A percentile compares a stretch with the other conserved stretches of the same genome.
Conservation (phyloP, 2,888 invertebrate genomes). For the Caradrina clavipalpis region DNA sequence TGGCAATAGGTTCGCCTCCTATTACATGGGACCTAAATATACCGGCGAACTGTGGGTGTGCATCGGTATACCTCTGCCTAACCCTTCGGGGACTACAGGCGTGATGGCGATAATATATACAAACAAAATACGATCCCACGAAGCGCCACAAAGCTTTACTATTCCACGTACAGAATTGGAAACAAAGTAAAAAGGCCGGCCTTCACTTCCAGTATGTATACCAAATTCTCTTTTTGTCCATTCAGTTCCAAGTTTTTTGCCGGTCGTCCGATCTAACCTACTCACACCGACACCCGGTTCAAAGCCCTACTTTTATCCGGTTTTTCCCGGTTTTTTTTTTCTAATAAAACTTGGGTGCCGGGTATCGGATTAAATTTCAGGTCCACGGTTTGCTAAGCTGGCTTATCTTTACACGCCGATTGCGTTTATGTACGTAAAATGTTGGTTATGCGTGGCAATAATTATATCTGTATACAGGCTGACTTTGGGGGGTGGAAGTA, state of each 20-base stretch:
- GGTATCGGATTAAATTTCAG: slow-evolving; percentile 38
- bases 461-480: too few species aligned
- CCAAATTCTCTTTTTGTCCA: slow-evolving; percentile 27
- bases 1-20: too few species aligned
- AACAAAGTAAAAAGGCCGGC: slow-evolving; percentile 10
- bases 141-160: slow-evolving; percentile 6
- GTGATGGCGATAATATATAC: too few species aligned
- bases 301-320: slow-evolving; percentile 25
- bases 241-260: slow-evolving; percentile 23
- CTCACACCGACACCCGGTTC: slow-evolving; percentile 13
- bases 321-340: slow-evolving; percentile 38
- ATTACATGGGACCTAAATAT: too few species aligned
- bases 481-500: too few species aligned
- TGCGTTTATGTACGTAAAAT: slow-evolving; percentile 13
- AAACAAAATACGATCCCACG: background rate
- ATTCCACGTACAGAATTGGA: slow-evolving; percentile 5
- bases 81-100: too few species aligned
- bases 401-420: slow-evolving; percentile 42
- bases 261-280: slow-evolving; percentile 17
- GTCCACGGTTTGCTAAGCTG: slow-evolving; percentile 18
- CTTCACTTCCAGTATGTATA: slow-evolving; percentile 4
- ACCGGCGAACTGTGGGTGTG: too few species aligned
- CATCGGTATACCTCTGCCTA: too few species aligned
- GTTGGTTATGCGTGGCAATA: background rate
- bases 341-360: slow-evolving; percentile 37